phyloP scores from a whole-genome alignment of 2,888 invertebrate species.

The Sclerodermus sp. region DNA sequence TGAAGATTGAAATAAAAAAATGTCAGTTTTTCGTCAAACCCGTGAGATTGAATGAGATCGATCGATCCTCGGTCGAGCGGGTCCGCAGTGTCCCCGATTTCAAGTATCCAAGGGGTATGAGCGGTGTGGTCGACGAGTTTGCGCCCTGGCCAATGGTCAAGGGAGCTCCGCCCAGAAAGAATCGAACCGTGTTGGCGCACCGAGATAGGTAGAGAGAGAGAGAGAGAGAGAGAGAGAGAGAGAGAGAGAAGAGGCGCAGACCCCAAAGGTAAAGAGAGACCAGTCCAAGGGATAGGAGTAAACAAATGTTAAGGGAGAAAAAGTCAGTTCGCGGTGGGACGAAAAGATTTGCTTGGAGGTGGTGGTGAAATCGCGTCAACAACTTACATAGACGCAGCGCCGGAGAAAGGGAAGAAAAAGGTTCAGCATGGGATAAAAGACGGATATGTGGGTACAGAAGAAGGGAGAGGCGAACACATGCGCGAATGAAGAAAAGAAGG shows the following conservation, averaged over 20 bases:
- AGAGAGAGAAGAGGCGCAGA: conserved; percentile 1
- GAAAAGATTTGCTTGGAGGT: not conserved
- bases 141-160: conserved; percentile 55
- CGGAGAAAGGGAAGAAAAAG: not conserved
- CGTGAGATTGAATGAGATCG: too few relatives aligned
- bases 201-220: not conserved
- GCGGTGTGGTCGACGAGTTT: conserved; percentile 32
- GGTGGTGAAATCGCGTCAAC: too few relatives aligned
- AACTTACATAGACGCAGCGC: not conserved
- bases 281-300: conserved; percentile 4
- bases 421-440: not conserved
- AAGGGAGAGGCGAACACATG: conserved; percentile 2
- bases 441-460: conserved; percentile 1
- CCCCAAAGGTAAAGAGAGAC: too few relatives aligned
- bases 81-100: conserved; percentile 10
- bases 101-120: conserved; percentile 24
- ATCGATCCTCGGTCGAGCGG: not conserved
- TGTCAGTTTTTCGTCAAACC: too few relatives aligned
- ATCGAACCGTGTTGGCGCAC: conserved; percentile 37
- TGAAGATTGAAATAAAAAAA: too few relatives aligned
- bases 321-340: not conserved
- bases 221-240: conserved; percentile 9
- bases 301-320: conserved; percentile 7
- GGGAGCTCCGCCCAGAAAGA: conserved; percentile 52
- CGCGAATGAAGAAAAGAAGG: not conserved